Conservation (phyloP, 2,113 vertebrate species). For the Apteryx owenii region DNA sequence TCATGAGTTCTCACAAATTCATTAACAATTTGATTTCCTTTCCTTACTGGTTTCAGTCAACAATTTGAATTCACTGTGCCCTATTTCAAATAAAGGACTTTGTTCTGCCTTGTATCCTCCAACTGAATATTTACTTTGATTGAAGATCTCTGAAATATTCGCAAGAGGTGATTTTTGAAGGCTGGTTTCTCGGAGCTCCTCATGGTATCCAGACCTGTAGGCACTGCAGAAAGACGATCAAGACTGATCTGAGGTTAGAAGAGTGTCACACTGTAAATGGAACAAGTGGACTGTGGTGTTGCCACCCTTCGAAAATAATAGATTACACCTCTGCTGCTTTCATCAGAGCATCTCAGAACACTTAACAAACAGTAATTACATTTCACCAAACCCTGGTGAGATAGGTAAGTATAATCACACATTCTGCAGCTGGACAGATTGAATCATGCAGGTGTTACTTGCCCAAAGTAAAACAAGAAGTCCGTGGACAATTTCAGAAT, state of each 20-base stretch:
- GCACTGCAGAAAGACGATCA: not conserved
- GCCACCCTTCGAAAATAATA: not conserved
- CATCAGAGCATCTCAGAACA: not conserved
- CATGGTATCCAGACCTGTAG: not conserved
- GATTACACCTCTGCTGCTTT: not conserved
- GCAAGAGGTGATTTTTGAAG: not conserved
- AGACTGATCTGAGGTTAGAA: not conserved
- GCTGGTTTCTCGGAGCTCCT: not conserved
- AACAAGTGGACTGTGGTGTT: not conserved
- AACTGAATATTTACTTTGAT: not conserved
- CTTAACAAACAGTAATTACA: not conserved
- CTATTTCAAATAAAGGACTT: not conserved
- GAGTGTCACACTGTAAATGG: not conserved
- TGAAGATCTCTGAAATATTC: not conserved
- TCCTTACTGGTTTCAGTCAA: not conserved
- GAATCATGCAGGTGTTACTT: not conserved
- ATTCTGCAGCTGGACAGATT: not conserved
- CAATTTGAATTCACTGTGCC: not conserved
- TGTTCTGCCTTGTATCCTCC: not conserved
- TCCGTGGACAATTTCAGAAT: not conserved
- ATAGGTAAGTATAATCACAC: not conserved
- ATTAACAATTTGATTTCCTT: not conserved
- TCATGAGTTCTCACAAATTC: not conserved
- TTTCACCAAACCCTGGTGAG: not conserved
- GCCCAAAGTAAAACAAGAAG: not conserved